A percentile compares a stretch with the other conserved stretches of the same genome.
Evolutionary conservation across 2,888 invertebrate genomes (phyloP).

Genomic region (Drosophila siamana): DNA sequence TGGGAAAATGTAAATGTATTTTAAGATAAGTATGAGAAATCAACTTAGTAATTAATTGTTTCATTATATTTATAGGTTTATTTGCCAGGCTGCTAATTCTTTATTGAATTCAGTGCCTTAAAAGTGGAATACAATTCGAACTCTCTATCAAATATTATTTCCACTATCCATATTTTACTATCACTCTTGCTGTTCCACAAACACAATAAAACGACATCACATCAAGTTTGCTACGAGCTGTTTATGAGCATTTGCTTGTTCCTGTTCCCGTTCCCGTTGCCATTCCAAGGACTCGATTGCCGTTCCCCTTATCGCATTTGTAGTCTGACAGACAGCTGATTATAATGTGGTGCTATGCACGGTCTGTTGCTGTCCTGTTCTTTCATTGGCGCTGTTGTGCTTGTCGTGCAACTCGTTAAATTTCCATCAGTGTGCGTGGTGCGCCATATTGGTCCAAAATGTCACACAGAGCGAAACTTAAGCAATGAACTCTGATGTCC

Average conservation of each 20-base stretch:
- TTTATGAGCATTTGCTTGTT: conserved; percentile 52
- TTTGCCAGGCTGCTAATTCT: too few relatives aligned
- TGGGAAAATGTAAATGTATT: background rate
- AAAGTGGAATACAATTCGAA: background rate
- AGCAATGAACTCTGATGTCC: conserved; percentile 80
- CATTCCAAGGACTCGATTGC: conserved; percentile 4
- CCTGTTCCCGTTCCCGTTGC: background rate
- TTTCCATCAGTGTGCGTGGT: conserved; percentile 75
- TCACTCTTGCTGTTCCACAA: background rate
- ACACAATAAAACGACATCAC: conserved; percentile 21
- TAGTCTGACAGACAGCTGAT: conserved; percentile 65
- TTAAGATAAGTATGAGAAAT: background rate
- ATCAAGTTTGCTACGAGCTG: conserved; percentile 58
- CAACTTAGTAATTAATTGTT: background rate
- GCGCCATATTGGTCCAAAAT: conserved; percentile 75
- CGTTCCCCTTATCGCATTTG: conserved; percentile 11
- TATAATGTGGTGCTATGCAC: conserved; percentile 64
- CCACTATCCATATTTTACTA: background rate
- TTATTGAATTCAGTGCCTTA: too few relatives aligned
- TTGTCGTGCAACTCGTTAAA: conserved; percentile 74
- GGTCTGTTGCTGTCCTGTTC: conserved; percentile 29
- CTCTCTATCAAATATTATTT: background rate
- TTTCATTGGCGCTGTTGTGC: conserved; percentile 9
- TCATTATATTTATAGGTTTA: background rate
- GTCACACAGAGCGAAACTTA: conserved; percentile 60